These are phyloP conservation scores for Pongo pygmaeus DNA, from an alignment of 2,113 vertebrate genomes.

Conservation along the genomic window DNA sequence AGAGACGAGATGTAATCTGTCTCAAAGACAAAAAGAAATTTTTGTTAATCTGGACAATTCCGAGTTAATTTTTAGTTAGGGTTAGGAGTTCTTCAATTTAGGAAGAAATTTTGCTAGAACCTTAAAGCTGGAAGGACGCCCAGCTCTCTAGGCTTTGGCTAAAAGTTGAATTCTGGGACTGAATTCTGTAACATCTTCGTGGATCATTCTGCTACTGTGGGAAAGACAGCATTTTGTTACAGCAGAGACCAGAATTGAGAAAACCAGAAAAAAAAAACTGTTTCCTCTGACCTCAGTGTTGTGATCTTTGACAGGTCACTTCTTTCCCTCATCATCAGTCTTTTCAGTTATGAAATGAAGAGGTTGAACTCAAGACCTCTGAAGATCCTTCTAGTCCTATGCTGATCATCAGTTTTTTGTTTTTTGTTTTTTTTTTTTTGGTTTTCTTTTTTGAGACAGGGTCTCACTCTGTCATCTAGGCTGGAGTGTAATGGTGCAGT, in stretches of 20 bases:
- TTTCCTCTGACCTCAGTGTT: background rate
- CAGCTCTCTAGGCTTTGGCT: background rate
- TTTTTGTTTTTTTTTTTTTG: too few species aligned
- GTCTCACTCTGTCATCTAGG: too few species aligned
- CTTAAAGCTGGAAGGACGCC: background rate
- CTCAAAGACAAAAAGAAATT: background rate
- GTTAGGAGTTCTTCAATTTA: background rate
- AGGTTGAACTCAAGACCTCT: background rate
- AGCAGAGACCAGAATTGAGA: background rate
- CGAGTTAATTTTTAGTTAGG: background rate
- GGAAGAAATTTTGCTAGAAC: background rate
- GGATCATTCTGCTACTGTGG: background rate
- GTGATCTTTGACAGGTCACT: background rate
- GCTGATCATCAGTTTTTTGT: too few species aligned
- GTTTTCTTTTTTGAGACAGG: too few species aligned
- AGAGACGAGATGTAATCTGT: background rate
- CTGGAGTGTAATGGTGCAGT: too few species aligned
- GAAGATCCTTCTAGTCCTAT: background rate
- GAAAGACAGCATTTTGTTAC: background rate
- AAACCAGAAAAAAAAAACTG: background rate
- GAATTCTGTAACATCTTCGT: background rate
- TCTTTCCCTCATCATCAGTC: background rate
- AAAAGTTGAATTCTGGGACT: background rate
- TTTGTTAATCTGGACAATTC: background rate
- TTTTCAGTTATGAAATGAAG: background rate